phyloP scores from a whole-genome alignment of 2,888 invertebrate genomes.

The Shargacucullia verbasci region DNA sequence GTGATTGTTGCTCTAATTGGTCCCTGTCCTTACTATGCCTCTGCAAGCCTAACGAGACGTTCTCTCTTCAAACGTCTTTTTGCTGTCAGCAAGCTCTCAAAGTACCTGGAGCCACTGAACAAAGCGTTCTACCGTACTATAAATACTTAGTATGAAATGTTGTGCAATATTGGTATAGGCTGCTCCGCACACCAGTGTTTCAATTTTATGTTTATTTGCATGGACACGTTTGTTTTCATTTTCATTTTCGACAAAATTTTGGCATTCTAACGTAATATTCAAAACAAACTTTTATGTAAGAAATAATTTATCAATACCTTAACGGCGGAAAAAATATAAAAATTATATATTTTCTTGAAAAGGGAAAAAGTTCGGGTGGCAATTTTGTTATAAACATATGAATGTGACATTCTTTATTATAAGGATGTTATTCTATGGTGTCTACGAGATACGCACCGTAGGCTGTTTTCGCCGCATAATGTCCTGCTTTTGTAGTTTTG shows the following conservation, averaged over 20 bases:
- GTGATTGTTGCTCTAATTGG: conserved; percentile 59
- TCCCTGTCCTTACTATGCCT: conserved; percentile 44
- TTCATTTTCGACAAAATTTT: no score
- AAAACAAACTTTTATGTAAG: no score
- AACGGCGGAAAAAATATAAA: no score
- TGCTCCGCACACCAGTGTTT: neutral
- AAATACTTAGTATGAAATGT: neutral
- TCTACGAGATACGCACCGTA: conserved; percentile 14
- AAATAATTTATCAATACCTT: no score
- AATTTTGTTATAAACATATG: no score
- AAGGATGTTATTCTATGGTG: no score
- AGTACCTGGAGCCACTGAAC: conserved; percentile 2
- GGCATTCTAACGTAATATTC: no score
- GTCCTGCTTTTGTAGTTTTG: conserved; percentile 12
- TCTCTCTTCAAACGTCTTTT: conserved; percentile 49
- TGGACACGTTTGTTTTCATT: conserved; percentile 8
- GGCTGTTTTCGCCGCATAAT: conserved; percentile 4
- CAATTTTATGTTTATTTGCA: no score
- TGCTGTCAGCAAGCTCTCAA: conserved; percentile 20
- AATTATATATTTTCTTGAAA: no score
- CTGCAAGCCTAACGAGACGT: conserved; percentile 54
- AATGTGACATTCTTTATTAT: no score
- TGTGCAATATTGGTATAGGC: conserved; percentile 8
- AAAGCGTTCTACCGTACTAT: neutral
- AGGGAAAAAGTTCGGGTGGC: no score